A percentile compares a stretch with the other conserved stretches of the same genome.
These are phyloP conservation scores for Troides helena DNA, from an alignment of 2,888 invertebrate species.

Conservation along the genomic window DNA sequence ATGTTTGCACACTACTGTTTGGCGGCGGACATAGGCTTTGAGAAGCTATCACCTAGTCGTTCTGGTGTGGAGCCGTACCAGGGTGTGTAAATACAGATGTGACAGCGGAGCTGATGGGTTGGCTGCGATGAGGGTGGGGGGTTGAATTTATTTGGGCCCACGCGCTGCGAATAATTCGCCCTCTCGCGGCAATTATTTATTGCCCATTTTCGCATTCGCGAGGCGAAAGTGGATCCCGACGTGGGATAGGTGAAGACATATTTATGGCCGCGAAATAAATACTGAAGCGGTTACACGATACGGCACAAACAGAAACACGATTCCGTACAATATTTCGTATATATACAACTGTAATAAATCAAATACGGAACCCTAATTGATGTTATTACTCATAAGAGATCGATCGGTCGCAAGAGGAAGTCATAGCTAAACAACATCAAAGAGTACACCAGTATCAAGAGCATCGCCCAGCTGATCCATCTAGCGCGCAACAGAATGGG, in stretches of 20 bases:
- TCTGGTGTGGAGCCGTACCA: too few relatives aligned
- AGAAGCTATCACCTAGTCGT: too few relatives aligned
- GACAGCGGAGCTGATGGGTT: slow-evolving; percentile 20
- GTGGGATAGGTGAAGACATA: slow-evolving; percentile 54
- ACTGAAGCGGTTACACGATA: slow-evolving; percentile 30
- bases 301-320: slow-evolving; percentile 1
- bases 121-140: not conserved
- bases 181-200: slow-evolving; percentile 34
- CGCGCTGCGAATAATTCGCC: slow-evolving; percentile 31
- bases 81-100: not conserved
- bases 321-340: slow-evolving; percentile 13
- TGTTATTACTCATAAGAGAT: too few relatives aligned
- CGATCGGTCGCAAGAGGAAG: too few relatives aligned
- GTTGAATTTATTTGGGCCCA: slow-evolving; percentile 25
- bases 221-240: slow-evolving; percentile 34
- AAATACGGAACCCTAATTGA: not conserved
- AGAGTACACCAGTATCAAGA: too few relatives aligned
- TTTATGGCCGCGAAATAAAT: slow-evolving; percentile 53
- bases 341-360: not conserved
- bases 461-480: too few relatives aligned
- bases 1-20: too few relatives aligned
- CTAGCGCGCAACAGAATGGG: too few relatives aligned
- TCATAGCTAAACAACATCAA: too few relatives aligned
- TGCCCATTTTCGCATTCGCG: slow-evolving; percentile 32
- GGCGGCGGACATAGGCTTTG: too few relatives aligned